Percentiles rank a stretch among this genome's conserved stretches.
phyloP scores from a whole-genome alignment of 2,797 vertebrate species.

The Danio albolineatus region DNA sequence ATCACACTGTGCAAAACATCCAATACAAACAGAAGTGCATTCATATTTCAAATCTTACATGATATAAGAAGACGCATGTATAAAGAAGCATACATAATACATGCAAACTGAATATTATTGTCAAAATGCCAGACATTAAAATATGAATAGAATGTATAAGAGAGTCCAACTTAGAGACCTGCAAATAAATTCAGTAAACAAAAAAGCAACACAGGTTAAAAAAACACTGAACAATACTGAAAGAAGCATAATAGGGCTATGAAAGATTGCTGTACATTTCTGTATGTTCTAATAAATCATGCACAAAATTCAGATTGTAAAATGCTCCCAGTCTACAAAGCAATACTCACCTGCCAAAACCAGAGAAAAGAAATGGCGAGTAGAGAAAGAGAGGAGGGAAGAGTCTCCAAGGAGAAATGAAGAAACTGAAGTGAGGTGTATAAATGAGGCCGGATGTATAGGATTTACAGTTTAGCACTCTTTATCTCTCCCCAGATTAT shows the following conservation, averaged over 20 bases:
- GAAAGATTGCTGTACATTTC: no score
- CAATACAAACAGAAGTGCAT: background rate
- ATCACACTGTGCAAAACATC: background rate
- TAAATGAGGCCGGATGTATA: constrained; percentile 21
- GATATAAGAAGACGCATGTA: background rate
- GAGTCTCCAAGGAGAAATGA: constrained; percentile 3
- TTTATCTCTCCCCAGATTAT: constrained; percentile 54
- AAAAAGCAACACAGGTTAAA: background rate
- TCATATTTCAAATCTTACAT: background rate
- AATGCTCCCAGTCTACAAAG: background rate
- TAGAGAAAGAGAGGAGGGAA: background rate
- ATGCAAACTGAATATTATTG: background rate
- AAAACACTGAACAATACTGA: background rate
- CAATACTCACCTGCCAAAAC: constrained; percentile 21
- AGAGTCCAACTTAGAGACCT: background rate
- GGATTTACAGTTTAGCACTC: constrained; percentile 44
- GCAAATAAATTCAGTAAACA: background rate
- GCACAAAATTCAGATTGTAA: background rate
- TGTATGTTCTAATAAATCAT: background rate
- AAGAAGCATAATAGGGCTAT: background rate
- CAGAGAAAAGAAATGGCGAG: background rate
- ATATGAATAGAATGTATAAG: background rate
- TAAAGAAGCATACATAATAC: background rate
- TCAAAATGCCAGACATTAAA: background rate
- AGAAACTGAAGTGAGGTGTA: constrained; percentile 19